phyloP scores from a whole-genome alignment of 1,140 invertebrate genomes.

The Anadara kagoshimensis region DNA sequence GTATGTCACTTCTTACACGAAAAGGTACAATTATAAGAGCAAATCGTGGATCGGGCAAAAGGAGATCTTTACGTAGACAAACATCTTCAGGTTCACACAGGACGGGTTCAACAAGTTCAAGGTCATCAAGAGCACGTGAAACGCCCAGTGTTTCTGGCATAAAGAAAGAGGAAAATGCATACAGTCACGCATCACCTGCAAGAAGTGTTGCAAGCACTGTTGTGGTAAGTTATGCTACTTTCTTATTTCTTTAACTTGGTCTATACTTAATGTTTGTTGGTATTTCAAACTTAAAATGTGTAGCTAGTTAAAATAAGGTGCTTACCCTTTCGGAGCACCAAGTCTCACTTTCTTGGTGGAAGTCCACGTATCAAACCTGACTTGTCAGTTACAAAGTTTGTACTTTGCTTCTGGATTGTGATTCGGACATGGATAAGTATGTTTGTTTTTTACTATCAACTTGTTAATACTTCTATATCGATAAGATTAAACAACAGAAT shows the following conservation, averaged over 20 bases:
- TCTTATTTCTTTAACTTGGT: too few relatives aligned
- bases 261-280: too few relatives aligned
- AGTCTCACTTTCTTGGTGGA: too few relatives aligned
- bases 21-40: conserved; percentile 30
- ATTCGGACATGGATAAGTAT: too few relatives aligned
- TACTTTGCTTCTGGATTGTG: too few relatives aligned
- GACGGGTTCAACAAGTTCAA: background rate
- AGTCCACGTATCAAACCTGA: too few relatives aligned
- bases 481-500: too few relatives aligned
- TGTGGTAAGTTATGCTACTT: conserved; percentile 16
- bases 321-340: too few relatives aligned
- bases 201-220: conserved; percentile 25
- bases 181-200: conserved; percentile 6
- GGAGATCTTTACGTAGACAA: conserved; percentile 19
- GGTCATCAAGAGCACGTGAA: background rate
- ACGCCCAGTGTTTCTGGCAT: conserved; percentile 5
- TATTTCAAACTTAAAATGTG: background rate
- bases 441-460: too few relatives aligned
- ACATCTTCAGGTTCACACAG: background rate
- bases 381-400: too few relatives aligned
- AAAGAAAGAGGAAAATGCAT: conserved; percentile 1
- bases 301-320: too few relatives aligned
- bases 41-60: conserved; percentile 23
- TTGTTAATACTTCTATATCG: too few relatives aligned
- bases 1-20: conserved; percentile 27